Evolutionary conservation across 2,113 vertebrate species (phyloP), one percentile per base, ranked within the genome.

Genomic region (Lichenostomus cassidix): DNA sequence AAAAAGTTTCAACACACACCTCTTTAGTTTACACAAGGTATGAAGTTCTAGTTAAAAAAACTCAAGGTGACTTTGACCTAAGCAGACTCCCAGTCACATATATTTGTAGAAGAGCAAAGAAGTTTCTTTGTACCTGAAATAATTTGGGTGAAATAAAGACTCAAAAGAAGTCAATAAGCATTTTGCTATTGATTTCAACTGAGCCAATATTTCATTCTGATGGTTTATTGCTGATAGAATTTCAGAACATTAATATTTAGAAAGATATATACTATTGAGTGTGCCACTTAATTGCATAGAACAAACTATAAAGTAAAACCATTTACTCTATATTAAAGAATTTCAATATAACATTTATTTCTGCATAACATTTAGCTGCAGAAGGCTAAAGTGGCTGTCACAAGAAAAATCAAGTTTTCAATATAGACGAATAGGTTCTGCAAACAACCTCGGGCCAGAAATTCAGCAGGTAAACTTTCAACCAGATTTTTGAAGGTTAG

Each of bases 171-270:
- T 91, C 91, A 92, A 87, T 92, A 91, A 80, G 76, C 55, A 83
- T 83, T 92, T 70, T 70, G 69, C 42, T 84, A 96, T 92, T 65
- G 95, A 95, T 89, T 94, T 87, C 37, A 77, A 65, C 7, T 74
- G 42, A 84, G 35, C 28, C 39, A 87, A 21, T 95, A 81, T 55
- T 91, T 94, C 95, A 92, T 87, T 65, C 55, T 81, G 73, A 86
- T 92, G 50, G 80, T 63, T 95, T 89, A 92, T 8, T 77, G 55
- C 60, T 84, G 59, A 91, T 35, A 89, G 50, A 81, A 89, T 87
- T 96, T 74, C 59, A 77, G 76, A 60, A 94, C 37, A 53, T 89
- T 85, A 90, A 92, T 95, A 90, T 83, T 90, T 86, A 86, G 63
- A 53, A 90, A 93, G 63, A 92, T 58, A 80, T 12, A 80, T 53